Base-by-base conservation (phyloP, 1,140 invertebrate genomes). In the Idris sp. region DNA sequence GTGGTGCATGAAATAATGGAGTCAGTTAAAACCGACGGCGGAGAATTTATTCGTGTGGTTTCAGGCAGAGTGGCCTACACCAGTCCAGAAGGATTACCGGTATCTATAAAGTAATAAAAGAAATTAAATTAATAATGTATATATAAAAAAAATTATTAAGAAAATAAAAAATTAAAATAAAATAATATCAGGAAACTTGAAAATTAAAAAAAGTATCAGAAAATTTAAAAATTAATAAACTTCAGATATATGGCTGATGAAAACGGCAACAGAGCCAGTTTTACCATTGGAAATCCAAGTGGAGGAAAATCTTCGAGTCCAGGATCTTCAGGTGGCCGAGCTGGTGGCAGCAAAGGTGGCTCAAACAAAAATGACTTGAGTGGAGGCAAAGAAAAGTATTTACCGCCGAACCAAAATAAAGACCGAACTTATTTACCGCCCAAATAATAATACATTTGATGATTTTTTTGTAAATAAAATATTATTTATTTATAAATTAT, bases 211-310 rank as follows among this genome's bases (percentile, higher is more conserved):
- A 22, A 22, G 2, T 22, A 22, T 6, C 2, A 22, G 6, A 22
- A 4, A 22, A 22, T 22, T 22, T 2, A 22, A 22, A 4, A 22
- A 6, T 22, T 22, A 2, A 22, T 22, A 2, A 22, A 22, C 2
- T 22, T 2, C 19, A 88, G 86, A 43, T 88, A 87, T 43, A 79
- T 75, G 44, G 86, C 86, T 5, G 86, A 88, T 40, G 86, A 88
- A 54, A 87, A 88, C 36, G 86, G 86, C 2, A 86, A 84, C 11
- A 68, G 78, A 35, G 86, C 86, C 0, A 86, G 86, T 51, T 88
- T 88, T 46, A 83, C 80, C 4, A 81, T 87, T 9, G 86, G 86
- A 9, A 72, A 72, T 2, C 77, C 77, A 2, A 51, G 18, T 4
- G 33, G 43, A 6, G 68, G 73, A 15, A n/a, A n/a, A n/a, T n/a